Conservation (phyloP, 2,888 invertebrate species). For the Oscheius sp. region DNA sequence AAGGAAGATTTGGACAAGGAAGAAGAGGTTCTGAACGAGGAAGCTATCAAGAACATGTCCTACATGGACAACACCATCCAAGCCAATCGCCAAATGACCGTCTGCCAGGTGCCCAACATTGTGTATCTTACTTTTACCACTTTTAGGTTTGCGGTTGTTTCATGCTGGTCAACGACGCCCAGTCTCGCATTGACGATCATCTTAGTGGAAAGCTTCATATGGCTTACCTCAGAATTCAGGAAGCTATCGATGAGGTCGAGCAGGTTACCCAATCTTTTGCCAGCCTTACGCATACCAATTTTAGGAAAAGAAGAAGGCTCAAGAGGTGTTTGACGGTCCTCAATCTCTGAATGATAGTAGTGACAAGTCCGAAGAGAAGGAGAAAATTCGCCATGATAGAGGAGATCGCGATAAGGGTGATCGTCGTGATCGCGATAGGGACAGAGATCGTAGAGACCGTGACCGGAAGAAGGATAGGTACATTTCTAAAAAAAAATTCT, state of each 20-base stretch:
- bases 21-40: slow-evolving; percentile 38
- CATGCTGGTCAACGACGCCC: slow-evolving; percentile 57
- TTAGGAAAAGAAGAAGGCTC: slow-evolving; percentile 27
- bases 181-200: slow-evolving; percentile 57
- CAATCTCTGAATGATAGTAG: neutral
- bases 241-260: slow-evolving; percentile 24
- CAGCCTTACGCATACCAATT: neutral
- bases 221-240: slow-evolving; percentile 47
- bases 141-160: slow-evolving; percentile 55
- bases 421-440: slow-evolving; percentile 14
- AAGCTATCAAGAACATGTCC: slow-evolving; percentile 41
- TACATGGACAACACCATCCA: slow-evolving; percentile 50
- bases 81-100: slow-evolving; percentile 55
- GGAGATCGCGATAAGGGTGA: slow-evolving; percentile 4
- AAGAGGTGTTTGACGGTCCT: slow-evolving; percentile 7
- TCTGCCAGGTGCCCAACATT: slow-evolving; percentile 39
- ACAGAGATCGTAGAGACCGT: slow-evolving; percentile 26
- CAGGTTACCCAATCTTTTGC: neutral
- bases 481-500: neutral
- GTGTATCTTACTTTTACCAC: too few species aligned
- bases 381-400: neutral
- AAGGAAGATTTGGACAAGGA: slow-evolving; percentile 41
- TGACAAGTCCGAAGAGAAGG: slow-evolving; percentile 16
- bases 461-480: slow-evolving; percentile 15
- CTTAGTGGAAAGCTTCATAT: slow-evolving; percentile 57